These are phyloP conservation scores for Xiphias gladius DNA, from an alignment of 2,113 vertebrate genomes.

Conservation along the genomic window DNA sequence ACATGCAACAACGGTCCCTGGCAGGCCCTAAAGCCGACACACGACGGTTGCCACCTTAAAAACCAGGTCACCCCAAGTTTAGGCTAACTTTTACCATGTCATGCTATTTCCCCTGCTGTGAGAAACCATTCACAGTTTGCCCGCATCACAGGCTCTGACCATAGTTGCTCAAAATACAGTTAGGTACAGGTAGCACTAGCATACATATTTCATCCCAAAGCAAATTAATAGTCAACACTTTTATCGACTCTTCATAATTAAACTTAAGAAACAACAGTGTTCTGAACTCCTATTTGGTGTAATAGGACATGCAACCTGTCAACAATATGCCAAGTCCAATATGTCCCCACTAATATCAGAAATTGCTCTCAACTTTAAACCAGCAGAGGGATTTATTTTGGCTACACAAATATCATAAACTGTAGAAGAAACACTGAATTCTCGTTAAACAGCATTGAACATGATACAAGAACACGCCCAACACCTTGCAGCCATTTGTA, in stretches of 20 bases:
- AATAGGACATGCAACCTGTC: slow-evolving; percentile 4
- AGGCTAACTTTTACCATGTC: neutral
- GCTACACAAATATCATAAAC: slow-evolving; percentile 9
- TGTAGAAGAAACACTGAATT: neutral
- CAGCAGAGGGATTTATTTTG: neutral
- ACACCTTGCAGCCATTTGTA: slow-evolving; percentile 47
- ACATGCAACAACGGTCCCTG: no score
- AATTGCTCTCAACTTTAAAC: neutral
- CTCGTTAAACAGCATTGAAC: neutral
- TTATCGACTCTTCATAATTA: neutral
- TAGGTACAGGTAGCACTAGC: neutral
- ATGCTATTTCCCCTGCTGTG: neutral
- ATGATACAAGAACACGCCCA: neutral
- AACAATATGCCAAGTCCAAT: neutral
- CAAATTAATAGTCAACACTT: neutral
- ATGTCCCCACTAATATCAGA: neutral
- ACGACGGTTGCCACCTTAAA: neutral
- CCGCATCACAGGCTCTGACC: no score
- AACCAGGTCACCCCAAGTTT: neutral
- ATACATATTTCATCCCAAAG: neutral
- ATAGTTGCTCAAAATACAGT: no score
- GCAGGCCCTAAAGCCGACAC: no score
- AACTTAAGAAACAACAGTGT: neutral
- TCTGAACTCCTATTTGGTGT: neutral
- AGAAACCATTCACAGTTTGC: neutral